Evolutionary conservation across 2,888 invertebrate species (phyloP), one percentile per base, ranked within the genome.

Genomic region (Platycnemis pennipes): DNA sequence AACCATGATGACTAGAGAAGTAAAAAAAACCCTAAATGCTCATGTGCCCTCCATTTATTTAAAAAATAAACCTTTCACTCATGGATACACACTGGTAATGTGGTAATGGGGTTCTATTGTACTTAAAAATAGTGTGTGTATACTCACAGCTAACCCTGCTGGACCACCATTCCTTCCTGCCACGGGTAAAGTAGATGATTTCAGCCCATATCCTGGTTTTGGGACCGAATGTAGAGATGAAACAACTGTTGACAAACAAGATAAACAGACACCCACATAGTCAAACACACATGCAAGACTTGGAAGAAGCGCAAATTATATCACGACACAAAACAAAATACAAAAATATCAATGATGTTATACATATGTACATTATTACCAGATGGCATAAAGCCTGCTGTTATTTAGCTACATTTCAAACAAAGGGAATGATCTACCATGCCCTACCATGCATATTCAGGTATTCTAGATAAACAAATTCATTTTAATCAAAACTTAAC

Each of bases 161-260:
- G 96, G 96, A 95, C 96, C 96, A 94, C 96, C 96, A 95, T 96
- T 96, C 94, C 97, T 97, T 96, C 97, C 97, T 96, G 97, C 97
- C 96, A 97, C 97, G 95, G 98, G 98, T 97, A 98, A 97, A 96
- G 98, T 98, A 96, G 97, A 97, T 95, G 98, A 97, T 97, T 98
- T 98, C 96, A 97, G 97, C 96, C 97, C 97, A 96, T 98, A 98
- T 96, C 98, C 98, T 95, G 98, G 98, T 96, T 98, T 98, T 96
- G 98, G 98, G 96, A 98, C 98, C 97, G 97, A 97, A 96, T 97
- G 97, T 96, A 97, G 97, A 96, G 97, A 96, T 95, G 97, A 97
- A 96, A 97, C 97, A 96, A 97, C 97, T 97, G 96, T 94, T 53
- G 94, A 53, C 91, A 91, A 91, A 91, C 69, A 77, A 94, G 86